Evolutionary conservation across 2,888 invertebrate genomes (phyloP), one percentile per base, ranked within the genome.

Genomic region (Agrilus mali): DNA sequence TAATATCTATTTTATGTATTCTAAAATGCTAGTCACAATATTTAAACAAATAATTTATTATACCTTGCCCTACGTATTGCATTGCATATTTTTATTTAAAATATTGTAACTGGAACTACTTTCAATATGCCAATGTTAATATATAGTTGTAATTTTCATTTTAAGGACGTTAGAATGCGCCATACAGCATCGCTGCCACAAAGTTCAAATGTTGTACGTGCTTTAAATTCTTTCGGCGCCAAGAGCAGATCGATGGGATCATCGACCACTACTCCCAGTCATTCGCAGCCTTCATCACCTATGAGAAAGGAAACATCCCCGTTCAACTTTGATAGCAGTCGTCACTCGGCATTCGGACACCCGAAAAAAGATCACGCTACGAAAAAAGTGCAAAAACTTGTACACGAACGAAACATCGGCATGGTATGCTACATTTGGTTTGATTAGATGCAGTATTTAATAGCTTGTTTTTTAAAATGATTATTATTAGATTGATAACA

Each of bases 221-320:
- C 81, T 39, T 71, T 83, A 47, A 72, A 68, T 41, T 68, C 60
- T 41, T 65, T 71, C 50, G 62, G 65, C 33, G 46, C 64, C 61
- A 52, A 60, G 31, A 53, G 64, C 63, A 55, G 66, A 65, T 47
- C 58, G 40, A 60, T 61, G 33, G 56, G 60, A 33, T 63, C 64
- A 4, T 50, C 59, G 31, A 55, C 54, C 40, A 58, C 61, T 2
- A 65, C 69, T 27, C 72, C 74, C 41, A 60, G 61, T 35, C 69
- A 70, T 57, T 73, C 78, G 41, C 77, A 82, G 55, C 81, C 83
- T 36, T 78, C 82, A 37, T 81, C 86, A 36, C 81, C 84, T 34
- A 73, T 80, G 67, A 71, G 75, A 55, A 75, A 77, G 64, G 78
- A 80, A 56, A 62, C 69, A 43, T 71, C 75, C 43, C 73, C 76